phyloP scores from a whole-genome alignment of 2,113 vertebrate species.

The Heloderma charlesbogerti region DNA sequence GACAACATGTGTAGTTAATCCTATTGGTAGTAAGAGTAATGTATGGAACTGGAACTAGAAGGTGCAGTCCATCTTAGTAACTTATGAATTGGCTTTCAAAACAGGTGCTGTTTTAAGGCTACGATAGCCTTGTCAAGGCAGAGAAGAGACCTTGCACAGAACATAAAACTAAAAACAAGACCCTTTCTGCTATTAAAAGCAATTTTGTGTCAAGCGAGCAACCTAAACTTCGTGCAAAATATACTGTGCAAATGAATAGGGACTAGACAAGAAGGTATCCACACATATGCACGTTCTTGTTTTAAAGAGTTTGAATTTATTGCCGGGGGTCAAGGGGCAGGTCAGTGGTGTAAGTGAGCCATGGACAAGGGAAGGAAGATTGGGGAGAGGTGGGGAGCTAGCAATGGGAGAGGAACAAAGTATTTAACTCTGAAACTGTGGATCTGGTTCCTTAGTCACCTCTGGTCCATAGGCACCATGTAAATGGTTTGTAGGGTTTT shows the following conservation, averaged over 20 bases:
- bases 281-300: not conserved
- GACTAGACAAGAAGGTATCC: not conserved
- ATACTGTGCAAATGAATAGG: not conserved
- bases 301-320: not conserved
- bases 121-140: not conserved
- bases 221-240: not conserved
- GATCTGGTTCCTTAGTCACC: not conserved
- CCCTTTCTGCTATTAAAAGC: not conserved
- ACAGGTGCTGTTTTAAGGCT: not conserved
- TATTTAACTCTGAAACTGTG: not conserved
- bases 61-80: not conserved
- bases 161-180: not conserved
- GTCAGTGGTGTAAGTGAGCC: not conserved
- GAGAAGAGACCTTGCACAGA: not conserved
- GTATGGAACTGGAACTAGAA: not conserved
- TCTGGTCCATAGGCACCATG: not conserved
- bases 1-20: not conserved
- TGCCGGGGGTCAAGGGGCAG: not conserved
- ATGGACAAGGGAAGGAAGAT: not conserved
- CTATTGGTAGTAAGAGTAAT: not conserved
- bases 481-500: not conserved
- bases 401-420: not conserved
- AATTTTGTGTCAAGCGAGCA: not conserved
- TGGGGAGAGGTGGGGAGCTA: not conserved
- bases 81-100: not conserved